phyloP scores from a whole-genome alignment of 1,140 invertebrate genomes.

The Drosophila parabipectinata region DNA sequence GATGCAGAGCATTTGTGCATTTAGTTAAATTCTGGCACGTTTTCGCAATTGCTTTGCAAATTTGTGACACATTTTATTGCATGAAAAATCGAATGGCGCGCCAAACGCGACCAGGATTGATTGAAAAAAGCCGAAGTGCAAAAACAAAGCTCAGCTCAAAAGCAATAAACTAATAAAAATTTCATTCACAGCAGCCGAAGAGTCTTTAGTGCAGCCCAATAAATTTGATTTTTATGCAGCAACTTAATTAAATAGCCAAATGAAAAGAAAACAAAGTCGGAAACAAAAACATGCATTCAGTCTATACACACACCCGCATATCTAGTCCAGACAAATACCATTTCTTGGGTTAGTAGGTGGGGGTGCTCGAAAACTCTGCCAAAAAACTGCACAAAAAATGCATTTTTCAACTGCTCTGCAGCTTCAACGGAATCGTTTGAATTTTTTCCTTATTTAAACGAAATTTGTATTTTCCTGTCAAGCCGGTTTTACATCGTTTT shows the following conservation, averaged over 20 bases:
- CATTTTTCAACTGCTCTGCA: constrained; percentile 12
- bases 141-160: constrained; percentile 20
- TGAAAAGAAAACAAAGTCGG: constrained; percentile 27
- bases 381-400: constrained; percentile 34
- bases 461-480: constrained; percentile 79
- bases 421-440: constrained; percentile 43
- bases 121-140: constrained; percentile 25
- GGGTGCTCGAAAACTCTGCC: constrained; percentile 15
- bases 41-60: constrained; percentile 31
- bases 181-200: constrained; percentile 20
- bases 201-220: constrained; percentile 30
- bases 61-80: constrained; percentile 35
- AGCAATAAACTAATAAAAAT: constrained; percentile 46
- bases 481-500: constrained; percentile 66
- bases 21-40: constrained; percentile 33
- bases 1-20: constrained; percentile 21
- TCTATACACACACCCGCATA: background rate
- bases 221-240: constrained; percentile 43
- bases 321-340: constrained; percentile 12
- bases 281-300: constrained; percentile 18
- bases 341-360: constrained; percentile 27
- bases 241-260: constrained; percentile 26
- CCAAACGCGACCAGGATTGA: constrained; percentile 21
- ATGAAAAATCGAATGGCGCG: constrained; percentile 37
- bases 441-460: constrained; percentile 77